Evolutionary conservation across 2,888 invertebrate genomes (phyloP).

Genomic region (Cheilosia impressa): DNA sequence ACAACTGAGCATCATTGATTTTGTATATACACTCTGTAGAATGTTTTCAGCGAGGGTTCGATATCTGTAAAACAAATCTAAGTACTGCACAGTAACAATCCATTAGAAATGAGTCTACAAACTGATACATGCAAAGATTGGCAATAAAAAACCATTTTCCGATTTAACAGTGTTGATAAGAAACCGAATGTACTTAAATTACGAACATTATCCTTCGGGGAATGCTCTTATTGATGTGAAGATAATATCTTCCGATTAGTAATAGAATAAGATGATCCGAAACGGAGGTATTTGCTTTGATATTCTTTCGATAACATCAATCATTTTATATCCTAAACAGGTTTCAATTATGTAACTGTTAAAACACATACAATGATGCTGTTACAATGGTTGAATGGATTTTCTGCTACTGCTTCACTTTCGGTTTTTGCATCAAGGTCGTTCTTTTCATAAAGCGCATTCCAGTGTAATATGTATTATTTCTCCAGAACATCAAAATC

Average conservation of each 20-base stretch:
- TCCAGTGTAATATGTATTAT: too few species aligned
- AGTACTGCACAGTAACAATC: constrained; percentile 34
- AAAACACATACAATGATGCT: not conserved
- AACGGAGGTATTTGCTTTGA: constrained; percentile 14
- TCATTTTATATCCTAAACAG: constrained; percentile 24
- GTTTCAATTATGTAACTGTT: constrained; percentile 2
- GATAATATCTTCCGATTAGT: constrained; percentile 59
- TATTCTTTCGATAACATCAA: constrained; percentile 33
- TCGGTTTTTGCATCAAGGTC: too few species aligned
- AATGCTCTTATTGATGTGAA: constrained; percentile 61
- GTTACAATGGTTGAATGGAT: too few species aligned
- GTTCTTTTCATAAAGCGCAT: too few species aligned
- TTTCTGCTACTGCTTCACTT: too few species aligned
- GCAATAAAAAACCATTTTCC: constrained; percentile 70
- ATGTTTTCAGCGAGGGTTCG: constrained; percentile 54
- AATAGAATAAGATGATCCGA: constrained; percentile 13
- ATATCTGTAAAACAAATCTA: constrained; percentile 51
- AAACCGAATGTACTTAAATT: constrained; percentile 65
- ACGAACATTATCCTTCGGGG: constrained; percentile 53
- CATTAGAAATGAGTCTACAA: constrained; percentile 64
- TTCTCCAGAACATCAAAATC: too few species aligned
- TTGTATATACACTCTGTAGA: constrained; percentile 24
- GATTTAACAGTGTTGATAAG: constrained; percentile 62
- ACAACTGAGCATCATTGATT: constrained; percentile 67
- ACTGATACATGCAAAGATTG: constrained; percentile 61